Percentiles rank a stretch among this genome's conserved stretches.
These are phyloP conservation scores for Digitonthophagus gazella DNA, from an alignment of 2,888 invertebrate species.

Conservation along the genomic window DNA sequence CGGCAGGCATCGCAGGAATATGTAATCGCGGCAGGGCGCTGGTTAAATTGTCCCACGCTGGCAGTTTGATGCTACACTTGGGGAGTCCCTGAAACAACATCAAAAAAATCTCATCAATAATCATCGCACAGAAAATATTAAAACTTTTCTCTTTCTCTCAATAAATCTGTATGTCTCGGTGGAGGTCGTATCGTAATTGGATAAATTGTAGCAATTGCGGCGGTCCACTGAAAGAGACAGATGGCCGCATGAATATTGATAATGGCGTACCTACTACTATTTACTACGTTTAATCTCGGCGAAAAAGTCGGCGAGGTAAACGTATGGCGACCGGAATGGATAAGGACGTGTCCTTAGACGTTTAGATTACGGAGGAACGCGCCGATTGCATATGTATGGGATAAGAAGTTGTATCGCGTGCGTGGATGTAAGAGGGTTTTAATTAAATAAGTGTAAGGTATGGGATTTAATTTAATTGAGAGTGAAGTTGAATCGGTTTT, in stretches of 20 bases:
- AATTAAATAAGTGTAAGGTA: not conserved
- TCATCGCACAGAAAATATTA: not conserved
- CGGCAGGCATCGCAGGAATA: constrained; percentile 72
- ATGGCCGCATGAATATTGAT: not conserved
- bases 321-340: not conserved
- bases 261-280: no score
- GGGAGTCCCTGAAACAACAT: constrained; percentile 61
- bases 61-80: constrained; percentile 62
- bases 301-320: not conserved
- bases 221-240: not conserved
- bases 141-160: not conserved
- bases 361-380: not conserved
- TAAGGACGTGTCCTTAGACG: not conserved
- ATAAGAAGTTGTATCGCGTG: no score
- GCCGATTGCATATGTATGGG: no score
- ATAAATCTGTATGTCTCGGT: no score
- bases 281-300: not conserved
- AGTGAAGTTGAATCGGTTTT: no score
- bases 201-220: not conserved
- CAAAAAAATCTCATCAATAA: not conserved
- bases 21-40: constrained; percentile 60
- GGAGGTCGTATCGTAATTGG: not conserved
- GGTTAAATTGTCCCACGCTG: constrained; percentile 67
- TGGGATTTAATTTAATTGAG: not conserved
- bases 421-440: not conserved